Conservation (phyloP, 2,888 invertebrate genomes). For the Cyaniris semiargus region DNA sequence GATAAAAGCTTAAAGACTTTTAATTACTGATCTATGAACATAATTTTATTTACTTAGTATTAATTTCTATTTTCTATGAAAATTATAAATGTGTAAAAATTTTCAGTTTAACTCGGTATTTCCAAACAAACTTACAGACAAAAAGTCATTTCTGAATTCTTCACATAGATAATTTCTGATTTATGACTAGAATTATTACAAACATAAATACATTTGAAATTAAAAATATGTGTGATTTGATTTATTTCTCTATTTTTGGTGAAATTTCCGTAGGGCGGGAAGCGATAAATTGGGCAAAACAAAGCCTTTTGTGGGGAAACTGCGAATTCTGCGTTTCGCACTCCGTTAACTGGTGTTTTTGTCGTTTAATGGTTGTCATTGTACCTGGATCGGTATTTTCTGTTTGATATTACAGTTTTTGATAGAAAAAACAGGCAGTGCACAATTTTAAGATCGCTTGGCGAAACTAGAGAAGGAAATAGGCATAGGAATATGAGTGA, state of each 20-base stretch:
- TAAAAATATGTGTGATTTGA: constrained; percentile 2
- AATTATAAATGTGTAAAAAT: too few species aligned
- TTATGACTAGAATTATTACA: background rate
- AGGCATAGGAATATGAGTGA: too few species aligned
- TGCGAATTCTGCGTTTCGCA: constrained; percentile 61
- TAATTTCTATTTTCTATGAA: too few species aligned
- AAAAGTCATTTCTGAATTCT: background rate
- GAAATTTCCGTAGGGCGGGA: constrained; percentile 37
- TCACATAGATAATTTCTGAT: background rate
- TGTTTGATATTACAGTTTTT: background rate
- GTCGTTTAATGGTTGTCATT: background rate
- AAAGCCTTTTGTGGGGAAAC: constrained; percentile 63
- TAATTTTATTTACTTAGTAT: too few species aligned
- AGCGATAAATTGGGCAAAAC: constrained; percentile 62
- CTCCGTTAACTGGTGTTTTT: constrained; percentile 43
- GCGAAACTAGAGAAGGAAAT: too few species aligned
- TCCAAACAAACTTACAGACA: too few species aligned
- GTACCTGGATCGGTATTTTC: background rate
- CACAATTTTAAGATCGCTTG: too few species aligned
- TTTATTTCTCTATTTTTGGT: background rate
- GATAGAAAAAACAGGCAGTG: background rate
- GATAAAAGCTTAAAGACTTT: too few species aligned
- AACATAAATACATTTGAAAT: background rate
- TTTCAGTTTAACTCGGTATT: too few species aligned
- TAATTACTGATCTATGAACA: too few species aligned